These are phyloP conservation scores for Muscicapa striata DNA, from an alignment of 2,797 vertebrate genomes.

Conservation along the genomic window DNA sequence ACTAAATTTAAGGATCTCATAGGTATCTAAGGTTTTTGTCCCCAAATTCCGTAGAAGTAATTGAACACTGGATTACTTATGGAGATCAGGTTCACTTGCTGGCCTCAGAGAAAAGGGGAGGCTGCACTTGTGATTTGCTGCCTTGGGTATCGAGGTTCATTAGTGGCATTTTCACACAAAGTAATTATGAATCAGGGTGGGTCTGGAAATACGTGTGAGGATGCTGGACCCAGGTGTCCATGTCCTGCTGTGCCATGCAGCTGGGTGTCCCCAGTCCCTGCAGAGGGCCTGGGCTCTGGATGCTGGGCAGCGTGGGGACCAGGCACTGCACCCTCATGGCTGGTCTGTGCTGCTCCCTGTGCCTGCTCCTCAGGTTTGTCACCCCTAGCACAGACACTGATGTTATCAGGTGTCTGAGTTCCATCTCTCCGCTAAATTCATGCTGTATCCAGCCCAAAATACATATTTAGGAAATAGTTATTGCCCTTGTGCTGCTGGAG, in stretches of 20 bases:
- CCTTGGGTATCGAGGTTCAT: rapidly evolving
- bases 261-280: neutral
- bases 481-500: neutral
- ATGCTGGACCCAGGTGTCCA: rapidly evolving
- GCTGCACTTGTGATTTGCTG: neutral
- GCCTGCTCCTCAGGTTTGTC: neutral
- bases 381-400: too few relatives aligned
- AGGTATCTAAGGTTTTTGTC: neutral
- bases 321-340: rapidly evolving
- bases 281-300: rapidly evolving
- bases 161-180: neutral
- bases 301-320: rapidly evolving
- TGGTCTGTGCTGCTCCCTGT: rapidly evolving
- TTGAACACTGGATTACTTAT: neutral
- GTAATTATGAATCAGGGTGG: rapidly evolving
- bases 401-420: neutral
- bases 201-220: neutral
- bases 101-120: neutral
- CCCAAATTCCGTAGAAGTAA: neutral
- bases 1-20: neutral
- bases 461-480: neutral
- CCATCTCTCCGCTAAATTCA: neutral
- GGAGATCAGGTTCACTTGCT: neutral
- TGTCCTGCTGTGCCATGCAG: rapidly evolving
- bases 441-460: neutral